Base-by-base conservation (phyloP, 2,888 invertebrate genomes). In the Chrysolina oricalcia region DNA sequence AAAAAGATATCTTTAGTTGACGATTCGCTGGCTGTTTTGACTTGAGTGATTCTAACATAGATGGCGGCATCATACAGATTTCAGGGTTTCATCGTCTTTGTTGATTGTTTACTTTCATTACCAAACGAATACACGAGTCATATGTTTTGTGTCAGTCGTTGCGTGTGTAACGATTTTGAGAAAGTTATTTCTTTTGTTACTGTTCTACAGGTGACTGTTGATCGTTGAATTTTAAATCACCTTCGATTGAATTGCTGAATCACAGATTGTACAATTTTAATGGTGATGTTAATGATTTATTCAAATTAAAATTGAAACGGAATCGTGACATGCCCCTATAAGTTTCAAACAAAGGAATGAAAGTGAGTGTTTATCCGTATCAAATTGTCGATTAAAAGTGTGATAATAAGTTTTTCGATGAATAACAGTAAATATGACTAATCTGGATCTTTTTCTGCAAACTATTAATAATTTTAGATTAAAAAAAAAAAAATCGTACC, bases 111-210 rank as follows among this genome's bases (percentile, higher is more conserved):
- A 46, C 27, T 66, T 23, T 40, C 0, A 66, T 62, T 62, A 50
- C 59, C 21, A 19, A 53, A 53, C 21, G 48, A 76, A 73, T 59
- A 69, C 65, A 73, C 70, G 27, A 71, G 68, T 73, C 76, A 73
- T 73, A 76, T 76, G 73, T 76, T 76, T 73, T 73, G 76, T 73
- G 71, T 69, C 75, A 75, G 53, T 21, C 21, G 21, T 21, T 0
- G 23, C 19, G 21, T 13, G 53, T 21, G 9, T 21, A 19, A 48
- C 17, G 48, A 48, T 48, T 17, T 48, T 8, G 17, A 19, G 48
- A 48, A 17, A 48, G 48, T 48, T 1, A 35, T 6, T 35, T 35
- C 35, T 17, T 10, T 48, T 48, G 17, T 48, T 46, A 5, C n/a
- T 53, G 35, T 53, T 53, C 15, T 5, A 21, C 53, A 43, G 43